phyloP scores from a whole-genome alignment of 2,888 invertebrate species.

The Eupithecia tripunctaria region DNA sequence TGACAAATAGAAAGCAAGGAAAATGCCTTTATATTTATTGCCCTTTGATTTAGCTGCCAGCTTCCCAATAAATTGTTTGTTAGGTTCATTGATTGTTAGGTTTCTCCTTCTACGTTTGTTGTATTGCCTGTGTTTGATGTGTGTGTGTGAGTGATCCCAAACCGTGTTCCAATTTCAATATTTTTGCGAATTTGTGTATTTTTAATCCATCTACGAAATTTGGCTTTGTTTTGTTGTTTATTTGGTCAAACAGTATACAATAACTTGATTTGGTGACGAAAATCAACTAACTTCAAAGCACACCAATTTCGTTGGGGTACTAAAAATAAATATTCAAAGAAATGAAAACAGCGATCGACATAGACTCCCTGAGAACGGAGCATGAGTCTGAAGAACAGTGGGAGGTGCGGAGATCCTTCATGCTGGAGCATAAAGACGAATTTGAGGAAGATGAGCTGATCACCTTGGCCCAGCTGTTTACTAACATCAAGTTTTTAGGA shows the following conservation, averaged over 20 bases:
- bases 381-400: slow-evolving; percentile 97
- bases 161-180: too few relatives aligned
- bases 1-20: neutral
- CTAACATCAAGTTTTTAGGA: slow-evolving; percentile 94
- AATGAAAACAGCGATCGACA: slow-evolving; percentile 78
- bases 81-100: too few relatives aligned
- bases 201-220: neutral
- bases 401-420: slow-evolving; percentile 92
- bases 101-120: too few relatives aligned
- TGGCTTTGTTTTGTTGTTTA: neutral
- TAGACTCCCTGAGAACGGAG: slow-evolving; percentile 89
- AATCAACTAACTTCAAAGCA: neutral
- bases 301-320: neutral
- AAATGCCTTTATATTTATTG: neutral
- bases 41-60: neutral
- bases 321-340: neutral
- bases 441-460: slow-evolving; percentile 92
- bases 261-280: neutral
- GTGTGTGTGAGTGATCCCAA: too few relatives aligned
- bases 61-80: too few relatives aligned
- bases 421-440: slow-evolving; percentile 90
- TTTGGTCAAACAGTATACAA: too few relatives aligned
- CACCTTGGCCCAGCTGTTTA: slow-evolving; percentile 95
- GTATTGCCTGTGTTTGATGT: too few relatives aligned
- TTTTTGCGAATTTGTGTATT: too few relatives aligned